A percentile compares a stretch with the other conserved stretches of the same genome.
These are phyloP conservation scores for Dipodomys stephensi DNA, from an alignment of 2,113 vertebrate species.

Conservation along the genomic window DNA sequence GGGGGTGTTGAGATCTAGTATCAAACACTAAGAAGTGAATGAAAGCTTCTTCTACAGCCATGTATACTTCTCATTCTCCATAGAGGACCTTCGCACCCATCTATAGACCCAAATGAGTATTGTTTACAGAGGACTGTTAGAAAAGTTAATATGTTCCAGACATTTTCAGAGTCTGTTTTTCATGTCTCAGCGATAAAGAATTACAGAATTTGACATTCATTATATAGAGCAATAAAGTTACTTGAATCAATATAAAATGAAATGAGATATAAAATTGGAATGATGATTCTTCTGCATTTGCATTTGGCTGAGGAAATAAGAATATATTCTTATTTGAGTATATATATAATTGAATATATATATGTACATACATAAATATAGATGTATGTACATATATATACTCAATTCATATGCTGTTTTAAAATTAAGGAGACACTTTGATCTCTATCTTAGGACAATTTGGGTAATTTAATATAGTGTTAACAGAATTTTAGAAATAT, in stretches of 20 bases:
- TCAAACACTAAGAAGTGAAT: background rate
- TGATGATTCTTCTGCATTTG: conserved; percentile 28
- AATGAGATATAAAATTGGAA: background rate
- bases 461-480: background rate
- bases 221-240: background rate
- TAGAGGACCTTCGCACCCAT: background rate
- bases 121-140: background rate
- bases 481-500: conserved; percentile 25
- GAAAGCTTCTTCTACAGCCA: background rate
- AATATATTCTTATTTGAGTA: background rate
- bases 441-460: conserved; percentile 26
- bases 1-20: background rate
- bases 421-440: conserved; percentile 17
- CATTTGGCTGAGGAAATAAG: background rate
- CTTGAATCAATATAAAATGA: conserved; percentile 34
- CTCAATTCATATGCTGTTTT: background rate
- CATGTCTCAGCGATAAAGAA: conserved; percentile 11
- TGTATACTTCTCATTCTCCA: background rate
- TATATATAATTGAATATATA: too few relatives aligned
- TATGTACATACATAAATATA: too few relatives aligned
- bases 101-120: background rate
- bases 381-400: background rate
- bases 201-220: conserved; percentile 13
- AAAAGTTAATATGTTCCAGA: background rate
- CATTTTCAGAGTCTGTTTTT: background rate